Evolutionary conservation across 2,888 invertebrate genomes (phyloP), one percentile per base, ranked within the genome.

Genomic region (Nomada flava): DNA sequence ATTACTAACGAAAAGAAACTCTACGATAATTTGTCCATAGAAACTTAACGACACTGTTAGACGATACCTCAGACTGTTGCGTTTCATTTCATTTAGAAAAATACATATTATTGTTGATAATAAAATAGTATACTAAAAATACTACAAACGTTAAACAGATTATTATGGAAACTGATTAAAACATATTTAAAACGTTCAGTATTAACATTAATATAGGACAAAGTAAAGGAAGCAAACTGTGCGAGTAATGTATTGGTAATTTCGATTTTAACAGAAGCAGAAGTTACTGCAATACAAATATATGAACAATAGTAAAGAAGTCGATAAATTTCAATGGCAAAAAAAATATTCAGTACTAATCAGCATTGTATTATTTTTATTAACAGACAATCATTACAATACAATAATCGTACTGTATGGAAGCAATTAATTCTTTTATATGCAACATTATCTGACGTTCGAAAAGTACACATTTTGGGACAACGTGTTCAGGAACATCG

Each of bases 261-360:
- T 47, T 47, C 4, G 52, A 29, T 52, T 69, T 13, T 29, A n/a
- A 70, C 1, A 11, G 10, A 59, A 59, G 5, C 10, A n/a, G 10
- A 67, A 65, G 36, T 73, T 9, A 50, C 3, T 42, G n/a, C n/a
- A n/a, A 57, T 50, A 29, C 11, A 47, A 65, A 47, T 47, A 29
- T 50, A 65, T 47, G 13, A 20, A 36, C 1, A 42, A 29, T 59
- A 65, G 23, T 13, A 23, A 1, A 11, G 26, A 11, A 57, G 15
- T 15, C 2, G 15, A 15, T 57, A 18, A 4, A 57, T 26, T 11
- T 26, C 1, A 26, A 57, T 5, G 1, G 15, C 5, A 57, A 57
- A 18, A 15, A 57, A 29, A 15, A 15, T 36, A 36, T 36, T 57
- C 13, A 26, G 57, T 15, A 57, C n/a, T 10, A n/a, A 18, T n/a